Evolutionary conservation across 2,888 invertebrate species (phyloP), one percentile per base, ranked within the genome.

Genomic region (Caenorhabditis macrosperma): DNA sequence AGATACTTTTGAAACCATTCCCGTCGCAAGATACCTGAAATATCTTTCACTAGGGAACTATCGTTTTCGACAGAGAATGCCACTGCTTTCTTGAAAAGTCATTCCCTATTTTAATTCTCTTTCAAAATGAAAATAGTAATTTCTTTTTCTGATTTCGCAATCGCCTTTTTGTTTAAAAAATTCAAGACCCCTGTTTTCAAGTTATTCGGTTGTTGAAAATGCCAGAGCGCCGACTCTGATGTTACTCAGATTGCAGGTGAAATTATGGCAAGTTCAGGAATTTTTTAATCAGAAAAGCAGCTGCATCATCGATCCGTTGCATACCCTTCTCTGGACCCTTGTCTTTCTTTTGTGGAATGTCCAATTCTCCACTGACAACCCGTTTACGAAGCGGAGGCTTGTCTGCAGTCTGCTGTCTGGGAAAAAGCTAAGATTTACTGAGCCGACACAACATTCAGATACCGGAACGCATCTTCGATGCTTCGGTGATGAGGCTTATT

Each of bases 11-110:
- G 15, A 0, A 84, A 83, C 86, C 86, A 86, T 24, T 95, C 95
- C 50, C 94, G 94, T 91, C 97, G 97, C 7, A 98, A 92, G 83
- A 98, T 95, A 12, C 98, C 85, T 78, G 97, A 50, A 69, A 26
- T 12, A 33, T 35, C n/a, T n/a, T n/a, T n/a, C n/a, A n/a, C n/a
- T n/a, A n/a, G n/a, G n/a, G n/a, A n/a, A n/a, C n/a, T n/a, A n/a
- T n/a, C n/a, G n/a, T n/a, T n/a, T n/a, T n/a, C n/a, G n/a, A n/a
- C n/a, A n/a, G n/a, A n/a, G n/a, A n/a, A n/a, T n/a, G n/a, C n/a
- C n/a, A n/a, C n/a, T n/a, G n/a, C n/a, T n/a, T n/a, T n/a, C n/a
- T n/a, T n/a, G n/a, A n/a, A n/a, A n/a, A n/a, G n/a, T n/a, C n/a
- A n/a, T n/a, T n/a, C n/a, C n/a, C n/a, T n/a, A n/a, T n/a, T n/a